Evolutionary conservation across 2,888 invertebrate species (phyloP).

Genomic region (Dasypogon diadema): DNA sequence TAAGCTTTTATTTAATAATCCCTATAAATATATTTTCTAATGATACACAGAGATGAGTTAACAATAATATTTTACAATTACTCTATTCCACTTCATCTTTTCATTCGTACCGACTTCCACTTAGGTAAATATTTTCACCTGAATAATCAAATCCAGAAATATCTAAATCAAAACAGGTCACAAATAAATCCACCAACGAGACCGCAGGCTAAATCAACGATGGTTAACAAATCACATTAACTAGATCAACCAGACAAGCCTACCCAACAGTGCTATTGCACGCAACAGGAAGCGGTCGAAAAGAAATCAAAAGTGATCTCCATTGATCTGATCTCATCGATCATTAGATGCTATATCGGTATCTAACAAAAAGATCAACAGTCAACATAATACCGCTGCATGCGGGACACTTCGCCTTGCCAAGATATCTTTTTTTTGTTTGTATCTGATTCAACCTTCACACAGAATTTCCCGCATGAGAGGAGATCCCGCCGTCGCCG

Average conservation of each 20-base stretch:
- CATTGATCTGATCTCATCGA: slow-evolving; percentile 49
- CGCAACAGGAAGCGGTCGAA: slow-evolving; percentile 33
- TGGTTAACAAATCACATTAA: slow-evolving; percentile 39
- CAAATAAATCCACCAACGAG: neutral
- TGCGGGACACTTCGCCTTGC: neutral
- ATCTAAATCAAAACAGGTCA: slow-evolving; percentile 9
- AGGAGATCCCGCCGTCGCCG: slow-evolving; percentile 20
- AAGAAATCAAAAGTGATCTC: slow-evolving; percentile 49
- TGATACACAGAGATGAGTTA: too few species aligned
- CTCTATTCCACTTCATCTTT: too few species aligned
- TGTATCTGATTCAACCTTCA: slow-evolving; percentile 38
- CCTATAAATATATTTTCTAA: too few species aligned
- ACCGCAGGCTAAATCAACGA: slow-evolving; percentile 16
- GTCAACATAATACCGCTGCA: slow-evolving; percentile 26
- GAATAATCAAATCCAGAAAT: too few species aligned
- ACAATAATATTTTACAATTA: too few species aligned
- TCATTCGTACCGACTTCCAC: too few species aligned
- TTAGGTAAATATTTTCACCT: too few species aligned
- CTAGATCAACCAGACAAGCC: slow-evolving; percentile 20
- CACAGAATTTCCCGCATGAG: slow-evolving; percentile 46
- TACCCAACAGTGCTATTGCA: neutral
- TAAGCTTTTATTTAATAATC: too few species aligned
- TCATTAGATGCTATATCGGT: slow-evolving; percentile 31
- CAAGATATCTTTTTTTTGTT: neutral
- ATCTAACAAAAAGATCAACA: slow-evolving; percentile 23